A percentile compares a stretch with the other conserved stretches of the same genome.
Evolutionary conservation across 37 sponge, comb jelly and placozoan genomes (phyloP).

Genomic region (Axinella damicornis): DNA sequence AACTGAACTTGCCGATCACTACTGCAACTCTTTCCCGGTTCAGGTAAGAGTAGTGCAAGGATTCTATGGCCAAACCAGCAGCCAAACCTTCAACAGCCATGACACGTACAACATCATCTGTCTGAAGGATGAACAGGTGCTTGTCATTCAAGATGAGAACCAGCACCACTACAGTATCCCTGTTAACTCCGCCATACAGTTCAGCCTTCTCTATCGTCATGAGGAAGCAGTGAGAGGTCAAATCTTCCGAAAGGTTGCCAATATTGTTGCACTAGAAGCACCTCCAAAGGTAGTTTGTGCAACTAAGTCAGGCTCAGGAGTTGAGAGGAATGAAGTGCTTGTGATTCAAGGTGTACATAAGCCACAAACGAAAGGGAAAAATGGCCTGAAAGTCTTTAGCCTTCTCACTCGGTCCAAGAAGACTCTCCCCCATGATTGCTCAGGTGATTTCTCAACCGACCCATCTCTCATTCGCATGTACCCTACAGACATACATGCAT

Average conservation of each 20-base stretch:
- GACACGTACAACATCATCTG: constrained; percentile 34
- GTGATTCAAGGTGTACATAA: neutral
- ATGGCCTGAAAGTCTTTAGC: neutral
- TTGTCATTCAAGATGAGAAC: neutral
- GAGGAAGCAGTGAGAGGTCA: neutral
- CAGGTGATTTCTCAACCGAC: neutral
- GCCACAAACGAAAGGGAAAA: neutral
- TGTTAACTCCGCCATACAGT: constrained; percentile 38
- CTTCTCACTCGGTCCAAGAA: neutral
- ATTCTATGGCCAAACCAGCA: neutral
- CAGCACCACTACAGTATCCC: constrained; percentile 8
- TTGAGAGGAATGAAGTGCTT: constrained; percentile 27
- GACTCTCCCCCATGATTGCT: constrained; percentile 3
- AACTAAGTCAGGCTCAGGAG: constrained; percentile 2
- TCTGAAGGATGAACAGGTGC: constrained; percentile 11
- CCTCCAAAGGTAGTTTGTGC: constrained; percentile 36
- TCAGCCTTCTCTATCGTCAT: constrained; percentile 13
- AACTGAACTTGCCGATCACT: neutral
- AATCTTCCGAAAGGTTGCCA: constrained; percentile 4
- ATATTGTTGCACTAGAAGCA: neutral
- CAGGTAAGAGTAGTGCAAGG: constrained; percentile 18
- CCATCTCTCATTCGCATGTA: neutral
- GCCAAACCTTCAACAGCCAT: neutral
- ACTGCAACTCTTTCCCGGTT: constrained; percentile 5
- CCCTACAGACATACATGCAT: constrained; percentile 8